Evolutionary conservation across 53 echinoderm and acorn worm species (phyloP).

Genomic region (Mesocentrotus franciscanus): DNA sequence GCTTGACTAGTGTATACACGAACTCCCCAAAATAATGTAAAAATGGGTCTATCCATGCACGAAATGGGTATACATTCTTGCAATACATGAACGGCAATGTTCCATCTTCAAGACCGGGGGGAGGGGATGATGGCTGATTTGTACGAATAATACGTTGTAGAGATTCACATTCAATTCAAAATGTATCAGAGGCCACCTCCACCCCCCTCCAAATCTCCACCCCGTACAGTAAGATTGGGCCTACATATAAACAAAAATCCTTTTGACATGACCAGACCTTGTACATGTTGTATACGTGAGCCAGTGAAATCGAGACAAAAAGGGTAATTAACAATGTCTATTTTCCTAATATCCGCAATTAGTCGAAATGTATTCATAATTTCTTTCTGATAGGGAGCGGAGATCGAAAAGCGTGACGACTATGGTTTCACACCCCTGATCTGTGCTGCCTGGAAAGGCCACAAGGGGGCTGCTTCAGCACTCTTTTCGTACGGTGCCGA

Average conservation of each 20-base stretch:
- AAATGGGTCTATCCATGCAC: neutral
- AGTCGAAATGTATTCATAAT: neutral
- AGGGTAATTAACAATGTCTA: too few relatives aligned
- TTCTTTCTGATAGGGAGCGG: constrained; percentile 31
- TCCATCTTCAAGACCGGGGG: neutral
- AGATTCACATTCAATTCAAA: too few relatives aligned
- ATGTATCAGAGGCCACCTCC: too few relatives aligned
- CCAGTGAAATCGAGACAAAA: too few relatives aligned
- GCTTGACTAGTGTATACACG: neutral
- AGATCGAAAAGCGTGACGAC: constrained; percentile 53
- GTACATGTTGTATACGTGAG: too few relatives aligned
- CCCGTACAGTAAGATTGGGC: too few relatives aligned
- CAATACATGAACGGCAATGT: neutral
- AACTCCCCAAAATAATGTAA: too few relatives aligned
- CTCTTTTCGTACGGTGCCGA: constrained; percentile 58
- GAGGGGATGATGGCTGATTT: neutral
- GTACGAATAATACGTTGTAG: neutral
- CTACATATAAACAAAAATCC: too few relatives aligned
- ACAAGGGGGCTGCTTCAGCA: constrained; percentile 30
- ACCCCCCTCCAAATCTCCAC: too few relatives aligned
- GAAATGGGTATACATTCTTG: neutral
- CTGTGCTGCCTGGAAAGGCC: constrained; percentile 72
- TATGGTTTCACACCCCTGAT: constrained; percentile 72
- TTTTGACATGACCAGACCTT: too few relatives aligned
- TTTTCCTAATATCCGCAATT: too few relatives aligned